Percentiles rank a stretch among this genome's conserved stretches.
Conservation (phyloP, 1,140 invertebrate genomes). For the Metopolophium dirhodum region DNA sequence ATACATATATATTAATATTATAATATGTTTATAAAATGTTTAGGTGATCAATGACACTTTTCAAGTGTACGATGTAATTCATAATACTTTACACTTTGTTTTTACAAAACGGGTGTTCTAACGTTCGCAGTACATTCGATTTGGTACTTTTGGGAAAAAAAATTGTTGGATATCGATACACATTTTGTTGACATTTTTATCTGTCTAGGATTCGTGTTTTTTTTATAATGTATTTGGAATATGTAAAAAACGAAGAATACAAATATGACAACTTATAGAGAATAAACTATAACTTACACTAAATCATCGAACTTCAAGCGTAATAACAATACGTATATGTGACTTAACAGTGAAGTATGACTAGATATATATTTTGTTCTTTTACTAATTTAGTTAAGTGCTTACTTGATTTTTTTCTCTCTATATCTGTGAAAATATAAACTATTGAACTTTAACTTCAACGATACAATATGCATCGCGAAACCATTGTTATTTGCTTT, state of each 20-base stretch:
- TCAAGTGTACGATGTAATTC: not conserved
- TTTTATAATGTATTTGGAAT: not conserved
- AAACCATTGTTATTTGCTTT: not conserved
- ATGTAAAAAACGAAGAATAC: not conserved
- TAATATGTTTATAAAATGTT: not conserved
- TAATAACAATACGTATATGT: not conserved
- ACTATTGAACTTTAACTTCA: not conserved
- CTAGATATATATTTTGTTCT: not conserved
- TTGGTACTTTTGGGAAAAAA: not conserved
- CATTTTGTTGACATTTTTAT: not conserved
- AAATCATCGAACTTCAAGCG: not conserved
- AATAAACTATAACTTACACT: not conserved
- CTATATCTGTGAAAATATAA: not conserved
- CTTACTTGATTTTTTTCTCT: not conserved
- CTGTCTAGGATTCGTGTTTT: not conserved
- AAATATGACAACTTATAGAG: not conserved
- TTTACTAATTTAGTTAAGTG: constrained; percentile 37
- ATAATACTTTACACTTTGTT: not conserved
- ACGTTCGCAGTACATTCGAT: not conserved
- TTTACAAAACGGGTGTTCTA: too few relatives aligned
- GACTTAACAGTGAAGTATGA: not conserved
- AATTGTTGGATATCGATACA: not conserved
- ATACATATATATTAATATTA: too few relatives aligned
- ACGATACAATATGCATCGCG: not conserved
- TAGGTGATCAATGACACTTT: not conserved